Conservation (phyloP, 2,113 vertebrate species). For the Coreoperca whiteheadi region DNA sequence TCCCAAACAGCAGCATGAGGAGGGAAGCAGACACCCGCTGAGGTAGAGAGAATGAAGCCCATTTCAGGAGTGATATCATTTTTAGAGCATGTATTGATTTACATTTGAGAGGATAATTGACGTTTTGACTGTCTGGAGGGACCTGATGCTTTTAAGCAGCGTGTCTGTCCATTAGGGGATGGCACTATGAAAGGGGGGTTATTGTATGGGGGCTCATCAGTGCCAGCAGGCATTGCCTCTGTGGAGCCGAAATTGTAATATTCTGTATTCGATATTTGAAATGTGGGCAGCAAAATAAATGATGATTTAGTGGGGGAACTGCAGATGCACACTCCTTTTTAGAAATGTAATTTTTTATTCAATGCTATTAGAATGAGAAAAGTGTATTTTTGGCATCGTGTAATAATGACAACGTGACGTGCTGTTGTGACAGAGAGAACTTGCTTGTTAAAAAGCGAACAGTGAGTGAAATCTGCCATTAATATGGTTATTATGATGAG, state of each 20-base stretch:
- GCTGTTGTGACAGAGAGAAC: no score
- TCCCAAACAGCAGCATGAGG: not conserved
- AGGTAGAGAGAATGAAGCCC: not conserved
- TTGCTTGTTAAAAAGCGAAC: no score
- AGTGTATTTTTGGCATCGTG: no score
- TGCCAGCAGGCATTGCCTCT: not conserved
- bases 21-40: not conserved
- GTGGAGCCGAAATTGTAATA: not conserved
- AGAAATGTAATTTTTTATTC: no score
- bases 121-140: not conserved
- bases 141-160: slow-evolving; percentile 14
- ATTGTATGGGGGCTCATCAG: not conserved
- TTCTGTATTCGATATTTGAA: not conserved
- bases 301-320: not conserved
- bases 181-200: not conserved
- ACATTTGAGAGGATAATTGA: slow-evolving; percentile 9
- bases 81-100: not conserved
- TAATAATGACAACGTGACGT: no score
- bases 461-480: no score
- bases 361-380: no score
- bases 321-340: not conserved
- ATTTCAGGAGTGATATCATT: not conserved
- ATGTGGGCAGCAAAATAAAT: not conserved
- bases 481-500: no score
- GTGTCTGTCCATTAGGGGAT: not conserved